Conservation (phyloP, 2,797 vertebrate species). For the Cheirogaleus major region DNA sequence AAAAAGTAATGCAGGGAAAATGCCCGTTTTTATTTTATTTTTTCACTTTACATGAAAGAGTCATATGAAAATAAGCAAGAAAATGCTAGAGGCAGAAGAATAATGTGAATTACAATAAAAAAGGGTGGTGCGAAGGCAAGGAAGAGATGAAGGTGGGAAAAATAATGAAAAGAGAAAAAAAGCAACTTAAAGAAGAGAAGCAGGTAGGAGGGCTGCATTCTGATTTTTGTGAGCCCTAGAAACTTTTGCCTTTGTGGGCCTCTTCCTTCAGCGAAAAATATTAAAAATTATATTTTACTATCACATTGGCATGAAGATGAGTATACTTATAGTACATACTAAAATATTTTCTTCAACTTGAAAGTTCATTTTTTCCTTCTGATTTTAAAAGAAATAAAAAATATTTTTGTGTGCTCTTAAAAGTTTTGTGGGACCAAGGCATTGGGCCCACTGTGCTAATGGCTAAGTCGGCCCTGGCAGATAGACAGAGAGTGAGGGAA, state of each 20-base stretch:
- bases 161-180: neutral
- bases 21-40: neutral
- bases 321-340: neutral
- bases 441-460: neutral
- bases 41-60: neutral
- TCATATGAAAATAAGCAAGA: neutral
- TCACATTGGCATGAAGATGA: neutral
- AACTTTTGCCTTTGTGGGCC: neutral
- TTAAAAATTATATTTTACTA: constrained; percentile 19
- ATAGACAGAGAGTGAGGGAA: neutral
- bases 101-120: neutral
- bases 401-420: neutral
- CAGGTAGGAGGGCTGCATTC: neutral
- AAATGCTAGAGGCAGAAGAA: neutral
- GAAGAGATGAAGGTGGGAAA: neutral
- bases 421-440: neutral
- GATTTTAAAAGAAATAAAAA: constrained; percentile 23
- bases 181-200: neutral
- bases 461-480: neutral
- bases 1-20: neutral
- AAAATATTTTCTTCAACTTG: constrained; percentile 14
- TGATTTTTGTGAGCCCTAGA: neutral
- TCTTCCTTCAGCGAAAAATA: neutral
- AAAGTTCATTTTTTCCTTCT: neutral
- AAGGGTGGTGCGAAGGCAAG: neutral